phyloP scores from a whole-genome alignment of 2,888 invertebrate species.

The Halictus ligatus region DNA sequence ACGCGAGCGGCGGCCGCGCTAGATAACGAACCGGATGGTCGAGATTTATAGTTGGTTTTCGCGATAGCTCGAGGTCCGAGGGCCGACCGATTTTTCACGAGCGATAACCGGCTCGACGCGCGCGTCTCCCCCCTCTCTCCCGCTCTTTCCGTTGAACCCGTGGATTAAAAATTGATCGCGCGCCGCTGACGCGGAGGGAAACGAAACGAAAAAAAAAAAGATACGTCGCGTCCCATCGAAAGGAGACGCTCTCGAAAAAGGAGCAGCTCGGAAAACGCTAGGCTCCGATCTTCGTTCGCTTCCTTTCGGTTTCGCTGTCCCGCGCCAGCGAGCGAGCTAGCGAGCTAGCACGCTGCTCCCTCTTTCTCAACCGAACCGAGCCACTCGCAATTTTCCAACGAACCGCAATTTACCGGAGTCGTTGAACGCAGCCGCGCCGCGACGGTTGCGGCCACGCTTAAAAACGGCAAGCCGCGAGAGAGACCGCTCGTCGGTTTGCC shows the following conservation, averaged over 20 bases:
- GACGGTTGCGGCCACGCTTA: slow-evolving; percentile 10
- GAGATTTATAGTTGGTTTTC: slow-evolving; percentile 28
- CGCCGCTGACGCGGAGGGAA: not conserved
- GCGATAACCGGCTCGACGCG: slow-evolving; percentile 27
- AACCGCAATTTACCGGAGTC: slow-evolving; percentile 10
- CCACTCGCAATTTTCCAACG: not conserved
- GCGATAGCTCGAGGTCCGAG: slow-evolving; percentile 23
- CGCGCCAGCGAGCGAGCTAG: not conserved
- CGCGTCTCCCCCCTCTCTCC: not conserved
- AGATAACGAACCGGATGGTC: slow-evolving; percentile 29
- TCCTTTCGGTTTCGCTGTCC: slow-evolving; percentile 29
- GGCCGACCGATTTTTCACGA: slow-evolving; percentile 40
- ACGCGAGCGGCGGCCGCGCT: slow-evolving; percentile 1
- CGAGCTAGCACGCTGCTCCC: not conserved
- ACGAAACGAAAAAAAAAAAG: slow-evolving; percentile 3
- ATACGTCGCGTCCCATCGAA: not conserved
- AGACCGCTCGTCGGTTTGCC: slow-evolving; percentile 1
- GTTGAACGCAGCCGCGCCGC: slow-evolving; percentile 6
- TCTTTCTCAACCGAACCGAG: slow-evolving; percentile 7
- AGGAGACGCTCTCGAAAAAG: not conserved
- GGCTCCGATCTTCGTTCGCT: slow-evolving; percentile 14
- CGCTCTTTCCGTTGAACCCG: not conserved
- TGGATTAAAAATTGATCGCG: slow-evolving; percentile 10
- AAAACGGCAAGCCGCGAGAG: slow-evolving; percentile 1
- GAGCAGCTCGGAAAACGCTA: not conserved